Base-by-base conservation (phyloP, 2,113 vertebrate species). In the Pygoscelis adeliae region DNA sequence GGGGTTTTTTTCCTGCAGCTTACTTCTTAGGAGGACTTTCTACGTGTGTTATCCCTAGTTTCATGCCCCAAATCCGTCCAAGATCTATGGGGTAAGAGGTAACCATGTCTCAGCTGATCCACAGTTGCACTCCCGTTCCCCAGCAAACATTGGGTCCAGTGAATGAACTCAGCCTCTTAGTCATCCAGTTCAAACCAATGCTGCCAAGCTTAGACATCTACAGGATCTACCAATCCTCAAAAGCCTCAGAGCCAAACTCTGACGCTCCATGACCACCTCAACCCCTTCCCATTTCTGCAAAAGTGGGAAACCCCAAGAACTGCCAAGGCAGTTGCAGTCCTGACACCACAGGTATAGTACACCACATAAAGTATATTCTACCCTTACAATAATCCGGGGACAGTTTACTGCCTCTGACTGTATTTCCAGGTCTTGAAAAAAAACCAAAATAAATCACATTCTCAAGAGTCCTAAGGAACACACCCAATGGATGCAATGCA, bases 401-500 rank as follows among this genome's bases (percentile, higher is more conserved):
- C 10, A 34, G 19, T 56, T 74, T 74, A 36, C 49, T 55, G 47
- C n/a, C 49, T 94, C 78, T 73, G 58, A 53, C 18, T 66, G 30
- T 32, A 63, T 27, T 53, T 53, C 26, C 72, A 89, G 52, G 21
- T 69, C 49, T 81, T 69, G 49, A 5, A 13, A 53, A 49, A 46
- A 40, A 21, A 11, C 0, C 22, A 11, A 65, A 96, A 78, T 23
- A 76, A 58, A 78, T 65, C 20, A 34, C 23, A 7, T 56, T 69
- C 71, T 38, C 40, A 44, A 49, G n/a, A 50, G 26, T 32, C 50
- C 44, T 22, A 25, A 65, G 55, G 32, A 90, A 46, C 27, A 56
- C 20, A 73, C 29, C 20, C 0, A 0, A 55, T 6, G 9, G 23
- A 67, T 3, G 13, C 38, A 49, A 22, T 25, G 34, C 30, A 71